Conservation (phyloP, 2,888 invertebrate genomes). For the Scaptomyza reducta region DNA sequence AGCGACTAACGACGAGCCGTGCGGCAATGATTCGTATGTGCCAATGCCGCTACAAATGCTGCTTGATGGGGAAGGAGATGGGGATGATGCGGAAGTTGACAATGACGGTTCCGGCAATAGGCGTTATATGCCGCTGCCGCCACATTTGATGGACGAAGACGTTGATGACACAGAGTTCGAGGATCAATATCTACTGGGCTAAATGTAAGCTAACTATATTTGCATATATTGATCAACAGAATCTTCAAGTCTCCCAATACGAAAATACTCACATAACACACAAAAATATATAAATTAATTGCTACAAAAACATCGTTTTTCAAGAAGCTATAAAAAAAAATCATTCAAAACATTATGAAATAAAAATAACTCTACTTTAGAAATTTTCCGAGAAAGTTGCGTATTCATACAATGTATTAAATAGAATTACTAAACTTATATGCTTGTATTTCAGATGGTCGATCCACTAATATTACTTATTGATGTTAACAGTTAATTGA, state of each 20-base stretch:
- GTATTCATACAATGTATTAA: too few relatives aligned
- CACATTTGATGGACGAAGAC: conserved; percentile 66
- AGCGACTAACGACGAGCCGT: background rate
- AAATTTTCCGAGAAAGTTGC: too few relatives aligned
- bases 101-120: conserved; percentile 32
- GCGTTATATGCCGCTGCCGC: conserved; percentile 68
- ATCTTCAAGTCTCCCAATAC: conserved; percentile 18
- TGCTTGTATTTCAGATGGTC: too few relatives aligned
- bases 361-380: too few relatives aligned
- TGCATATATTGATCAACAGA: conserved; percentile 27
- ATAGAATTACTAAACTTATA: too few relatives aligned
- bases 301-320: background rate
- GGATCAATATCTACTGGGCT: conserved; percentile 69
- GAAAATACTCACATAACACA: conserved; percentile 13
- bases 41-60: conserved; percentile 58
- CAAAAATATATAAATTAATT: background rate
- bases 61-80: conserved; percentile 1
- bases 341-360: too few relatives aligned
- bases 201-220: conserved; percentile 15
- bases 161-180: conserved; percentile 60
- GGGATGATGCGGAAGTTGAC: conserved; percentile 2
- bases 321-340: too few relatives aligned
- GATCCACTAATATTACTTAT: too few relatives aligned
- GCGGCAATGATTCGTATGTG: conserved; percentile 50
- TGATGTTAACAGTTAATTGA: too few relatives aligned